A percentile compares a stretch with the other conserved stretches of the same genome.
phyloP scores from a whole-genome alignment of 2,797 vertebrate genomes.

The Centropyge bicolor region DNA sequence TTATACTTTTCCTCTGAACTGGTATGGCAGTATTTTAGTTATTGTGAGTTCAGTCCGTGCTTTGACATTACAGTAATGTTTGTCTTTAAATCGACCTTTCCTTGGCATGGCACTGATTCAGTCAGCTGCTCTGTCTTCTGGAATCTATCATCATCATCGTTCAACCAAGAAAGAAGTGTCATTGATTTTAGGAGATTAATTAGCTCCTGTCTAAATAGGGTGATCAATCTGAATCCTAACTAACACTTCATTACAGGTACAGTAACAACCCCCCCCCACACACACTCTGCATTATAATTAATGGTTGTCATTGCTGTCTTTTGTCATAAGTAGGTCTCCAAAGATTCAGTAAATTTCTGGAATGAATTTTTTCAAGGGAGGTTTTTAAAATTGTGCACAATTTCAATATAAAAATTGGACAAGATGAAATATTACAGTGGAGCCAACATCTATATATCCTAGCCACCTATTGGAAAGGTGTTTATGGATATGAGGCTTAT shows the following conservation, averaged over 20 bases:
- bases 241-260: constrained; percentile 25
- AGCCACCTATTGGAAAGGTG: no score
- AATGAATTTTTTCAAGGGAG: no score
- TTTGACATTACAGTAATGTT: constrained; percentile 32
- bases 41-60: constrained; percentile 22
- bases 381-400: no score
- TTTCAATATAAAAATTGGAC: no score
- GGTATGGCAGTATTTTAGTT: constrained; percentile 21
- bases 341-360: no score
- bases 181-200: constrained; percentile 64
- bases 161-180: constrained; percentile 40
- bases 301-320: background rate
- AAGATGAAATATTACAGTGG: no score
- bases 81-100: constrained; percentile 32
- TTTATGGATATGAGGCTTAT: no score
- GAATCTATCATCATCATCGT: constrained; percentile 62
- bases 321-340: background rate
- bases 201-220: constrained; percentile 39
- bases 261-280: background rate
- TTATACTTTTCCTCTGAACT: background rate
- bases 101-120: constrained; percentile 16
- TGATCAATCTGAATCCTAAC: constrained; percentile 50
- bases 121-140: constrained; percentile 36
- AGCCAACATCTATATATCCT: no score
- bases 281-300: constrained; percentile 20